phyloP scores from a whole-genome alignment of 2,113 vertebrate genomes.

The Pionites leucogaster region DNA sequence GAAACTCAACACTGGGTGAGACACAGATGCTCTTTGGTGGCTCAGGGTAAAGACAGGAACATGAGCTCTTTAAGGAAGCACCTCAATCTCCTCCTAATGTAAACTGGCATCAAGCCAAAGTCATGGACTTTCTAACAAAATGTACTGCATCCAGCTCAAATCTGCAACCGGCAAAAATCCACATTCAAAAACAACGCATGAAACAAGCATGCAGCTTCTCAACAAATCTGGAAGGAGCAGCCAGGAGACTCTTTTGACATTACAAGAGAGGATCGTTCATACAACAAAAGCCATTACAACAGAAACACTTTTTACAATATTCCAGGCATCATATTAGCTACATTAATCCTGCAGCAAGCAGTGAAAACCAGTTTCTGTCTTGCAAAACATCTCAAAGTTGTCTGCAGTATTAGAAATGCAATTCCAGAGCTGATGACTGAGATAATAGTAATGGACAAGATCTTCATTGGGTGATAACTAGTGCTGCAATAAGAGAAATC shows the following conservation, averaged over 20 bases:
- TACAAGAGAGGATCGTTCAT: background rate
- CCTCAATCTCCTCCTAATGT: background rate
- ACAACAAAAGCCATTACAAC: background rate
- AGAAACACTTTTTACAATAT: background rate
- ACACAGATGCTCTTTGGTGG: background rate
- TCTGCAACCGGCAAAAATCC: background rate
- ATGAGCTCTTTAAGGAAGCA: background rate
- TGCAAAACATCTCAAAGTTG: background rate
- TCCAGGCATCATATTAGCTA: background rate
- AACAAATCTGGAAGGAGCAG: background rate
- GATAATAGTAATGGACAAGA: background rate
- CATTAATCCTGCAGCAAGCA: fast-evolving
- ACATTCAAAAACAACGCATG: background rate
- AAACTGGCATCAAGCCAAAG: fast-evolving
- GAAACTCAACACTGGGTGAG: background rate
- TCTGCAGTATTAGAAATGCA: background rate
- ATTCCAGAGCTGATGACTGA: background rate
- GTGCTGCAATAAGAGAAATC: background rate
- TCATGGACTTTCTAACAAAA: fast-evolving
- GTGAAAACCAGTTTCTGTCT: background rate
- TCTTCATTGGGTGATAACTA: background rate
- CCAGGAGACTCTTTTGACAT: background rate
- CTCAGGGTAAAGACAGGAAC: background rate
- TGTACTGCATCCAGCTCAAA: fast-evolving
- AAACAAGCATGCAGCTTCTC: background rate